Evolutionary conservation across 2,113 vertebrate genomes (phyloP), one percentile per base, ranked within the genome.

Genomic region (Micromys minutus): DNA sequence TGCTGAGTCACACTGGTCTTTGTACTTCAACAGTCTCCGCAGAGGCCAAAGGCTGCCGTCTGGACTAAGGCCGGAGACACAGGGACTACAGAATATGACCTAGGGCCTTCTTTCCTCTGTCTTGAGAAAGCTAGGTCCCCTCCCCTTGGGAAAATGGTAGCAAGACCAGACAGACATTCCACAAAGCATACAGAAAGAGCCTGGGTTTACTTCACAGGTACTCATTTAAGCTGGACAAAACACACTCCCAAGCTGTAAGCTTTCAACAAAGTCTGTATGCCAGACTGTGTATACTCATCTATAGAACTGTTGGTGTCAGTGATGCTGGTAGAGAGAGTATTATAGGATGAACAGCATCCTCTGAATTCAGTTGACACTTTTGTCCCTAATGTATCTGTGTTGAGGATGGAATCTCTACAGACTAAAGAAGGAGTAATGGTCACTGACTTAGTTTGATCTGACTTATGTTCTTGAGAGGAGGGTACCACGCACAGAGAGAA

Each of bases 271-370:
- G 9, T 71, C 21, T 59, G 1, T 5, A 7, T 22, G 47, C 7
- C 34, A 1, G 2, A 4, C 2, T 17, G 7, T 17, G 42, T 26
- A 12, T 1, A 3, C 4, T n/a, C 13, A 17, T 36, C 15, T 19
- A 55, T 15, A 26, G 47, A 72, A 93, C 19, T 21, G 5, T 50
- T 45, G 59, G 22, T 67, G 65, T 83, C n/a, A 36, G 52, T 7
- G 29, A 57, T 57, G 36, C 59, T 47, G 42, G 36, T 15, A 45
- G 22, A 77, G 69, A 88, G 8, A 63, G 34, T 74, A 2, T 57
- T 76, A 24, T 3, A 34, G 26, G 39, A 63, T 77, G 42, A 71
- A 65, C n/a, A 45, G 4, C 55, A 50, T 57, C 2, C 21, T 15
- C 12, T 11, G 16, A 22, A 50, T 47, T 67, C 26, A 5, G n/a